Evolutionary conservation across 2,888 invertebrate species (phyloP), one percentile per base, ranked within the genome.

Genomic region (Dryadula phaetusa): DNA sequence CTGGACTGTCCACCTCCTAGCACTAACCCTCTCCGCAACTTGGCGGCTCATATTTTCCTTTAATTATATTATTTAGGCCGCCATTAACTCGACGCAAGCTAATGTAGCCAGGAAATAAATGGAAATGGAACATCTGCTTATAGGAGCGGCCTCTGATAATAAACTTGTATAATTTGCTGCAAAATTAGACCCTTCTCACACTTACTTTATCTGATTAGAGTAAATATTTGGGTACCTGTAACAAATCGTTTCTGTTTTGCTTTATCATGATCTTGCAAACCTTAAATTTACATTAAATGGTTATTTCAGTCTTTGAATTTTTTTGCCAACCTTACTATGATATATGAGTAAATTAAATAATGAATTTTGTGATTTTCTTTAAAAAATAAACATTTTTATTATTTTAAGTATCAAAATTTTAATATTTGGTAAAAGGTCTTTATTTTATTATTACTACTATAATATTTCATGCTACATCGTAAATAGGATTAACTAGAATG

Each of bases 41-140:
- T 20, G 18, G 18, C 18, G 28, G 22, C 74, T 78, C 73, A 75
- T 72, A 72, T 69, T 67, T 72, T 68, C 66, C 65, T 66, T 70
- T 67, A 70, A 72, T 70, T 70, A 70, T 61, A 64, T 65, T 70
- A 69, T 70, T 65, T 62, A 69, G 69, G 22, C 67, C 56, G 28
- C 67, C 68, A 72, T 67, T 67, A 61, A 42, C 67, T 47, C 54
- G 67, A 52, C 46, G 60, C 46, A 37, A 44, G 54, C 46, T 63
- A 60, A 62, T 63, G 46, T 37, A 58, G 56, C 28, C 63, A 60
- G 63, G 12, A 53, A 49, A 63, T 54, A 69, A 66, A 66, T 69
- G 66, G 25, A 66, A 66, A 61, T 52, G 47, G 63, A 69, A 69
- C 69, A 76, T 70, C 63, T 69, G 71, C 63, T 73, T 71, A 67